Conservation (phyloP, 2,113 vertebrate genomes). For the Acanthochromis polyacanthus region DNA sequence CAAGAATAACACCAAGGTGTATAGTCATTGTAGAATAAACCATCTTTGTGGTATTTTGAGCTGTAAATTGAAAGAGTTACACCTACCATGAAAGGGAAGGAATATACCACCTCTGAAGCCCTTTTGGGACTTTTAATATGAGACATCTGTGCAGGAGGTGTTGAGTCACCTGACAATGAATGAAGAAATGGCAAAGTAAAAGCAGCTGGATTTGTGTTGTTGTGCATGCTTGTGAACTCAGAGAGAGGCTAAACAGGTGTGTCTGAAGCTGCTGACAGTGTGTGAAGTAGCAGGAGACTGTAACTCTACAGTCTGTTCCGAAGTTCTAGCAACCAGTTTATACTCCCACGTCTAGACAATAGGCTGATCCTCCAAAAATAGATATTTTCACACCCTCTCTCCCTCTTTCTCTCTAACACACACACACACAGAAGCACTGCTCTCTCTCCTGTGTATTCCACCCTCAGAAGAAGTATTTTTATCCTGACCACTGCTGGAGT, state of each 20-base stretch:
- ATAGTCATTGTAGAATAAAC: no score
- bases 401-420: neutral
- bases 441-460: conserved; percentile 12
- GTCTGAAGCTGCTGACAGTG: neutral
- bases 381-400: neutral
- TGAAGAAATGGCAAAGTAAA: neutral
- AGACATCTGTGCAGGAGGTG: neutral
- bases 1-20: no score
- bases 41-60: no score
- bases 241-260: conserved; percentile 10
- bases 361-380: neutral
- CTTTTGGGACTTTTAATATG: neutral
- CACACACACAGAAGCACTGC: neutral
- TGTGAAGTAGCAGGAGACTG: neutral
- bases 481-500: conserved; percentile 19
- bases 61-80: no score
- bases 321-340: neutral
- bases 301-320: conserved; percentile 4
- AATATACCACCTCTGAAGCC: no score
- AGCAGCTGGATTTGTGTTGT: neutral
- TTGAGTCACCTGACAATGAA: neutral
- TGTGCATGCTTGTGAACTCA: neutral
- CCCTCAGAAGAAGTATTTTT: conserved; percentile 46
- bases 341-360: conserved; percentile 14
- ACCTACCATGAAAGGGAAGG: no score